Conservation (phyloP, 2,888 invertebrate species). For the Agrochola macilenta region DNA sequence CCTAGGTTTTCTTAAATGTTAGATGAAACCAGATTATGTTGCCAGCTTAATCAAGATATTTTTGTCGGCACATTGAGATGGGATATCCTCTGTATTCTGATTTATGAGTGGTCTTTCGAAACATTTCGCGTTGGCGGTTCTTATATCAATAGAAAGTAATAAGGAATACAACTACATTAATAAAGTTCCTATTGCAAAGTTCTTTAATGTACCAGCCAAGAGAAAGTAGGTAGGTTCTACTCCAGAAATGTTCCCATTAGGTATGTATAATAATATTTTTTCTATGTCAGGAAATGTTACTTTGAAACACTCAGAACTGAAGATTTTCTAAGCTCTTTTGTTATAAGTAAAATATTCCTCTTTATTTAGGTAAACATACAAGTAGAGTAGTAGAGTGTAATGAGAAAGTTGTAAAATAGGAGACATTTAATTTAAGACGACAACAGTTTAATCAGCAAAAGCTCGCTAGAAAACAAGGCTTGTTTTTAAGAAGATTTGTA, state of each 20-base stretch:
- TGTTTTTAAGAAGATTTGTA: constrained; percentile 22
- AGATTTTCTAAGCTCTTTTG: constrained; percentile 22
- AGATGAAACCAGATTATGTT: background rate
- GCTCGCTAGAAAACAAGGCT: constrained; percentile 26
- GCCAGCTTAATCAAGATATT: background rate
- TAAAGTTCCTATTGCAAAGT: background rate
- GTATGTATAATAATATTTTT: background rate
- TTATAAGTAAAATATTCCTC: background rate
- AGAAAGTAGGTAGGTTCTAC: background rate
- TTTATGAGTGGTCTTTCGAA: background rate
- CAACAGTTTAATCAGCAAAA: constrained; percentile 25
- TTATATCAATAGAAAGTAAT: constrained; percentile 13
- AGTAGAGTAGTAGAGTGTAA: constrained; percentile 1
- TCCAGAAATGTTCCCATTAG: background rate
- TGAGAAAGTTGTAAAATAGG: constrained; percentile 3
- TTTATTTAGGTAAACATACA: background rate
- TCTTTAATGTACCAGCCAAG: constrained; percentile 2
- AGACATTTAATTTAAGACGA: constrained; percentile 27
- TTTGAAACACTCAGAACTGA: constrained; percentile 14
- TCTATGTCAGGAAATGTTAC: constrained; percentile 12
- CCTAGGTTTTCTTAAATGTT: constrained; percentile 12
- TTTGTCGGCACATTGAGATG: background rate
- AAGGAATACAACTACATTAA: background rate
- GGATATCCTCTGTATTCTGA: background rate
- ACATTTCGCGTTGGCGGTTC: background rate